Percentiles rank a stretch among this genome's conserved stretches.
These are phyloP conservation scores for Nothocercus nigrocapillus DNA, from an alignment of 2,113 vertebrate species.

Conservation along the genomic window DNA sequence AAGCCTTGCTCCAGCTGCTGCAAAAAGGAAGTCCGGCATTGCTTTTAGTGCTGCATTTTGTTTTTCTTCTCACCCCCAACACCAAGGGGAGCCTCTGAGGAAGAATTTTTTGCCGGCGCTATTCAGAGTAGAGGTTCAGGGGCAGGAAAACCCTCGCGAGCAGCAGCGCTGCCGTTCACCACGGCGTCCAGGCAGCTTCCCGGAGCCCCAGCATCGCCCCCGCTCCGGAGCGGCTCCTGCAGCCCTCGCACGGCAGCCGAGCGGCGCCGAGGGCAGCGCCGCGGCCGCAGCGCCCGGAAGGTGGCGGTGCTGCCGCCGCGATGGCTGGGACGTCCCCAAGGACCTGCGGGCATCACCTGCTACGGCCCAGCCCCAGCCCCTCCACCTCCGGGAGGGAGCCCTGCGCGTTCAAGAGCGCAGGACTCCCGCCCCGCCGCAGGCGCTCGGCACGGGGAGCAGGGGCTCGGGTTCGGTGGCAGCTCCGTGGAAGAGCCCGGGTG, in stretches of 20 bases:
- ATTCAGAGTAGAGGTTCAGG: not conserved
- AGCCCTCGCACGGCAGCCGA: no score
- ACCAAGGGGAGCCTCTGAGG: not conserved
- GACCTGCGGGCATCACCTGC: not conserved
- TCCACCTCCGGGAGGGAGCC: no score
- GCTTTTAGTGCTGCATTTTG: accelerated
- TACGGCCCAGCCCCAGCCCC: not conserved
- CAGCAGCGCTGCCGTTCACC: not conserved
- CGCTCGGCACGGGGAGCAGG: not conserved
- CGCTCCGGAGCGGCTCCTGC: no score
- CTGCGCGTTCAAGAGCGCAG: not conserved
- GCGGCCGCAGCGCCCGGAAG: not conserved
- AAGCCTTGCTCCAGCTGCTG: not conserved
- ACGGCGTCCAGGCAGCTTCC: not conserved
- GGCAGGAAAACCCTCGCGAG: not conserved
- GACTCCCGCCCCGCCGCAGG: not conserved
- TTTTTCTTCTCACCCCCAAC: accelerated
- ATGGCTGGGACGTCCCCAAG: no score
- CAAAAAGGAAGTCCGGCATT: not conserved
- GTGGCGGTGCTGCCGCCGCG: not conserved
- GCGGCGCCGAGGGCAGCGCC: no score
- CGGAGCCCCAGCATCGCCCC: not conserved
- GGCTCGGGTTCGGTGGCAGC: not conserved
- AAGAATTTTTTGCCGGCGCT: not conserved
- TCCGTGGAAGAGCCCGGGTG: accelerated